Evolutionary conservation across 2,888 invertebrate genomes (phyloP).

Genomic region (Gnatocerus cornutus): DNA sequence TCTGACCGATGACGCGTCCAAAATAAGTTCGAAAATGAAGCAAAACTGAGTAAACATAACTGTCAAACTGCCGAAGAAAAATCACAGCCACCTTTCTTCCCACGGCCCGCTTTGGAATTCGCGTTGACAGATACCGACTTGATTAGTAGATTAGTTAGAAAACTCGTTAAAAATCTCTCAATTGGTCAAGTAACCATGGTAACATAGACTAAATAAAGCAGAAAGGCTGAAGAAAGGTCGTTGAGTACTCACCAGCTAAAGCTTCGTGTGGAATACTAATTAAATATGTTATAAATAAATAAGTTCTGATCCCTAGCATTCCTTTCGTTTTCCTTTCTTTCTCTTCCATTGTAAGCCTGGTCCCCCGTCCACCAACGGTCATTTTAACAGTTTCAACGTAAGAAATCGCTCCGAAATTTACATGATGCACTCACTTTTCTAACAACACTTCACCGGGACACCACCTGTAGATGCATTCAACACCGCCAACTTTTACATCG

Average conservation of each 20-base stretch:
- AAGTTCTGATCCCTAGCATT: conserved; percentile 25
- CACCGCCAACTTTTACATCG: conserved; percentile 49
- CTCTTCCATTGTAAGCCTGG: conserved; percentile 34
- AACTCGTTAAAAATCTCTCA: too few relatives aligned
- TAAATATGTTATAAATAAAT: conserved; percentile 45
- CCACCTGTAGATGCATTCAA: conserved; percentile 46
- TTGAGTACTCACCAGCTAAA: conserved; percentile 36
- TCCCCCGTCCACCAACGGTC: conserved; percentile 21
- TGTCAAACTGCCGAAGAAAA: too few relatives aligned
- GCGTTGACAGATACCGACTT: too few relatives aligned
- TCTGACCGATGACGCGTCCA: too few relatives aligned
- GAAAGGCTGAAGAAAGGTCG: background rate
- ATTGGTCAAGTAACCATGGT: conserved; percentile 5
- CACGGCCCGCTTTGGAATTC: too few relatives aligned
- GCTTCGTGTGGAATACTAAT: conserved; percentile 38
- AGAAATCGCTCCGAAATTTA: conserved; percentile 10
- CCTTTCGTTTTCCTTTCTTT: conserved; percentile 34
- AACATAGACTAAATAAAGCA: conserved; percentile 34
- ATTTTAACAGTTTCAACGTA: conserved; percentile 23
- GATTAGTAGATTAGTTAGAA: background rate
- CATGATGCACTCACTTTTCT: conserved; percentile 39
- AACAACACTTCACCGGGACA: conserved; percentile 27
- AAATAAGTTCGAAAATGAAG: too few relatives aligned
- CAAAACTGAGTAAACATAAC: too few relatives aligned
- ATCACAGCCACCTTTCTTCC: too few relatives aligned